phyloP scores from a whole-genome alignment of 2,113 vertebrate genomes.

The Nothobranchius furzeri region DNA sequence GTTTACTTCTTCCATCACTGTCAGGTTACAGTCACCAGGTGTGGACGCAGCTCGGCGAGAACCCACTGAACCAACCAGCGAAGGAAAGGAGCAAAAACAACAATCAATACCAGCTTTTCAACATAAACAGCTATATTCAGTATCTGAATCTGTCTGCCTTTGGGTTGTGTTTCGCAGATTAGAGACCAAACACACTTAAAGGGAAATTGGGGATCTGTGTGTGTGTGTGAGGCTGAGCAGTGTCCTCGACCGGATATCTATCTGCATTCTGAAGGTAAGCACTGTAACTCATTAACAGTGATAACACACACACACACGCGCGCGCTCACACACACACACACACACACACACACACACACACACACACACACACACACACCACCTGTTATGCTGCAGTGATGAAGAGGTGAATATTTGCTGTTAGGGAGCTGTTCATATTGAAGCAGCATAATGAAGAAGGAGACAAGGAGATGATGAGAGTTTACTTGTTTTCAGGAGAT shows the following conservation, averaged over 20 bases:
- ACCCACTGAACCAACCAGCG: constrained; percentile 6
- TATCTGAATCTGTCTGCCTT: too few relatives aligned
- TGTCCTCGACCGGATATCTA: constrained; percentile 64
- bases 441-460: constrained; percentile 28
- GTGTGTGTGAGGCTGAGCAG: neutral
- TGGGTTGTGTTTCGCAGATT: constrained; percentile 19
- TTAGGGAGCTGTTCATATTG: constrained; percentile 35
- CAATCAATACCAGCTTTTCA: too few relatives aligned
- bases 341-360: constrained; percentile 16
- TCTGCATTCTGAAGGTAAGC: constrained; percentile 68
- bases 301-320: constrained; percentile 16
- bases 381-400: constrained; percentile 46
- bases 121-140: constrained; percentile 5
- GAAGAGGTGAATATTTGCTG: constrained; percentile 46
- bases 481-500: neutral
- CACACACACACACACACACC: constrained; percentile 4
- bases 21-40: constrained; percentile 31
- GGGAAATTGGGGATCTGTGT: constrained; percentile 32
- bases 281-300: constrained; percentile 70
- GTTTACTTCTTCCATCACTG: constrained; percentile 39
- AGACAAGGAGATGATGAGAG: constrained; percentile 5
- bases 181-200: constrained; percentile 27
- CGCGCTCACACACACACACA: constrained; percentile 6
- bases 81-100: neutral
- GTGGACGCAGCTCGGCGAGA: constrained; percentile 4